Conservation (phyloP, 37 sponge, comb jelly and placozoan genomes). For the Ephydatia muelleri region DNA sequence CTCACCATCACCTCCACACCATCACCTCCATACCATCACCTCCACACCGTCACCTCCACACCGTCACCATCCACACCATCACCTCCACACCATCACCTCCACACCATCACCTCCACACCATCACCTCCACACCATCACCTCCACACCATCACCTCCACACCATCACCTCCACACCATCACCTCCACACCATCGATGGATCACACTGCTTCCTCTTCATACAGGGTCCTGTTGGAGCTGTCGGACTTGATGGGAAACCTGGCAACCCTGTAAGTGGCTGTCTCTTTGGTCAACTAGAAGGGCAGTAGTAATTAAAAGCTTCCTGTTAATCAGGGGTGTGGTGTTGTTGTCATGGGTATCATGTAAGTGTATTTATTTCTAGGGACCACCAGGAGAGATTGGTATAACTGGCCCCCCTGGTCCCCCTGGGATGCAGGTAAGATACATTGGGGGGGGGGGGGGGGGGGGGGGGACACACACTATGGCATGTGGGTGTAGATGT, state of each 20-base stretch:
- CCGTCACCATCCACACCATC: too few relatives aligned
- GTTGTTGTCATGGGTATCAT: not conserved
- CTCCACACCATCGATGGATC: too few relatives aligned
- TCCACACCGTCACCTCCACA: too few relatives aligned
- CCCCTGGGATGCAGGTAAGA: slow-evolving; percentile 61
- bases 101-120: too few relatives aligned
- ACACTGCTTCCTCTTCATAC: not conserved
- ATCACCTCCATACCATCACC: too few relatives aligned
- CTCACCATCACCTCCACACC: too few relatives aligned
- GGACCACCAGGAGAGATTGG: slow-evolving; percentile 51
- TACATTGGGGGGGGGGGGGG: slow-evolving; percentile 23
- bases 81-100: too few relatives aligned
- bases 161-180: not conserved
- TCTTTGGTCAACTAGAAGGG: too few relatives aligned
- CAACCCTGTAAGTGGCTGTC: slow-evolving; percentile 31
- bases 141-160: too few relatives aligned
- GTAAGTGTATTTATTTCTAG: slow-evolving; percentile 5
- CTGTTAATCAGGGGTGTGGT: not conserved
- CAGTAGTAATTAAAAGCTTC: not conserved
- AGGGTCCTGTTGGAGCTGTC: slow-evolving; percentile 32
- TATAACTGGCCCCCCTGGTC: slow-evolving; percentile 46
- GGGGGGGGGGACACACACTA: slow-evolving; percentile 7
- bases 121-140: too few relatives aligned
- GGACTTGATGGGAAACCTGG: slow-evolving; percentile 36
- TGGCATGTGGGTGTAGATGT: not conserved